Base-by-base conservation (phyloP, 1,140 invertebrate genomes). In the Camponotus pennsylvanicus region DNA sequence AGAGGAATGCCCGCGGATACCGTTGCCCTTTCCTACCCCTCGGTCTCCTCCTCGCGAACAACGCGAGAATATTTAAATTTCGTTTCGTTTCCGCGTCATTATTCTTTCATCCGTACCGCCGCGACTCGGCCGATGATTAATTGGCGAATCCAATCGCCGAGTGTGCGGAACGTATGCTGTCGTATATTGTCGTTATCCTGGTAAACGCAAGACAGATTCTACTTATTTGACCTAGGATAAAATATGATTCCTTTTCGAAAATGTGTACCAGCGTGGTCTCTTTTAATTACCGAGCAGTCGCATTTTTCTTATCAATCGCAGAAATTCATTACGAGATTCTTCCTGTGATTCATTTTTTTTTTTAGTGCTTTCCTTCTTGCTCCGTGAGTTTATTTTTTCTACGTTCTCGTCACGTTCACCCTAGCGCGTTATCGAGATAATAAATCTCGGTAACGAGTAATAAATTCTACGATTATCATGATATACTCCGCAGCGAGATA, bases 11-110 rank as follows among this genome's bases (percentile, higher is more conserved):
- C 85, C 70, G 79, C 79, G 87, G 49, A 88, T 90, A 90, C 87
- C 80, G 49, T 75, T 55, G 69, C 42, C 69, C 79, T 61, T 73
- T 61, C 55, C 79, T 61, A 45, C 79, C 79, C 69, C 79, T 61
- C 79, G 40, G 37, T 13, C 40, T 45, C 40, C 40, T 83, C 70
- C 42, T 76, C 76, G 89, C 87, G 89, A 78, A 73, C 66, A 70
- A 69, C 76, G 91, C 86, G 86, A 89, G 92, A 91, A 92, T 92
- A 93, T 92, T 93, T 91, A 92, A 93, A 92, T 92, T 93, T 92
- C 91, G 88, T 92, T 92, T 91, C 91, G 88, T 92, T 93, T 92
- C 85, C 86, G 89, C 90, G 76, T 92, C 91, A 90, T 93, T 92
- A 92, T 93, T 92, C 91, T 93, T 93, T 90, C 90, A 92, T 92